Evolutionary conservation across 2,888 invertebrate genomes (phyloP), one percentile per base, ranked within the genome.

Genomic region (Chrysolina haemoptera): DNA sequence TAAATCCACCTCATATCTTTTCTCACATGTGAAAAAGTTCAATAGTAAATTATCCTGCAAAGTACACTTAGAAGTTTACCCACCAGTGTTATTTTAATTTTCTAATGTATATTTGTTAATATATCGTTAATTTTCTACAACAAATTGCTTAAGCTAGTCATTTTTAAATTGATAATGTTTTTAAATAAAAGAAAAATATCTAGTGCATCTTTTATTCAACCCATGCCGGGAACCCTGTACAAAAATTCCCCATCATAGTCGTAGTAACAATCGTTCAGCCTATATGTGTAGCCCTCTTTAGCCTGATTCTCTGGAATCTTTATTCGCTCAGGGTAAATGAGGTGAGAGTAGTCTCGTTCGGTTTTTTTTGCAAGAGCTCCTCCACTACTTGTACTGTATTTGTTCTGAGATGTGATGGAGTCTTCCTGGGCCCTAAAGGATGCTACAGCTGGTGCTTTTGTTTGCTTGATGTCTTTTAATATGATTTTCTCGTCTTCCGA

Each of bases 241-340:
- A 96, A 89, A 89, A 96, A 95, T 85, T 89, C 90, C 0, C 96
- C 96, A 89, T 95, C 93, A 85, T 92, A 90, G 84, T 95, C 94
- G 87, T 96, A 96, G 85, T 92, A 96, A 81, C 94, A 93, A 87
- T 96, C 94, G 77, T 93, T 91, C 0, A 95, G 89, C 88, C 93
- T 93, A 84, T 94, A 96, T 10, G 93, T 92, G 59, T 90, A 91
- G 35, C 92, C 93, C 82, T 86, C 87, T 79, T 91, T 91, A 79
- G 90, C 90, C 46, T 91, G 89, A 68, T 91, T 90, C 80, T 90
- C 91, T 4, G 95, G 95, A 77, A 96, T 94, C 79, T 89, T 89
- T 76, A 96, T 94, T 82, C 89, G 89, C 76, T 92, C 90, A 46
- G 91, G 90, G 83, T 92, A 93, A 46, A 82, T 78, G 66, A 87